These are phyloP conservation scores for Gymnoscelis rufifasciata DNA, from an alignment of 2,888 invertebrate species.

Conservation along the genomic window DNA sequence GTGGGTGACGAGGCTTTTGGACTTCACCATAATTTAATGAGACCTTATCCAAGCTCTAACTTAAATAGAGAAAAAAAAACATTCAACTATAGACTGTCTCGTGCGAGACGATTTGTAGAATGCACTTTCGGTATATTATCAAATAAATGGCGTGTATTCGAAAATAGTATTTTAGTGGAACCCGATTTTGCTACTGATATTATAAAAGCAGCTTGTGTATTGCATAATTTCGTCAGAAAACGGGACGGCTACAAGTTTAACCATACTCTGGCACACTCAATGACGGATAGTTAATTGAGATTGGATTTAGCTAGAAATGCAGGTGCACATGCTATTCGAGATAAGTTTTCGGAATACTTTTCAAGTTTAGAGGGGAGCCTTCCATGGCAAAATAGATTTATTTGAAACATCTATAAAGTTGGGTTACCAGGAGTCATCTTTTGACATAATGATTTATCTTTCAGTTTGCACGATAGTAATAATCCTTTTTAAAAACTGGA, in stretches of 20 bases:
- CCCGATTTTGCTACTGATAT: neutral
- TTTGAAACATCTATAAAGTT: neutral
- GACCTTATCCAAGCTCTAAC: constrained; percentile 12
- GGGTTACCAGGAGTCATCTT: neutral
- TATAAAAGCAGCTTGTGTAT: constrained; percentile 1
- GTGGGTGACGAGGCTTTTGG: constrained; percentile 13
- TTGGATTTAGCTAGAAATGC: neutral
- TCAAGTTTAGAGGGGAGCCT: neutral
- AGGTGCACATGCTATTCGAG: neutral
- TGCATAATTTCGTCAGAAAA: neutral
- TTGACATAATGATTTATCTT: neutral
- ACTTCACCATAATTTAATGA: constrained; percentile 11
- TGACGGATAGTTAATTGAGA: neutral
- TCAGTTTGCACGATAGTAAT: neutral
- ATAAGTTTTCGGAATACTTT: neutral
- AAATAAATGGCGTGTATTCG: constrained; percentile 5
- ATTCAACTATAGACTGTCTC: constrained; percentile 12
- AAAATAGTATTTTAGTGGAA: neutral
- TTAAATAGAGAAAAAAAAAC: constrained; percentile 5
- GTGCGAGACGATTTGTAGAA: constrained; percentile 1
- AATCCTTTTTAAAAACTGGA: neutral
- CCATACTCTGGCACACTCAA: neutral
- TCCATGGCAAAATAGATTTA: neutral
- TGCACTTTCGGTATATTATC: constrained; percentile 5
- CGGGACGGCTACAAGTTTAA: neutral